Evolutionary conservation across 2,888 invertebrate species (phyloP), one percentile per base, ranked within the genome.

Genomic region (Caenorhabditis sp.): DNA sequence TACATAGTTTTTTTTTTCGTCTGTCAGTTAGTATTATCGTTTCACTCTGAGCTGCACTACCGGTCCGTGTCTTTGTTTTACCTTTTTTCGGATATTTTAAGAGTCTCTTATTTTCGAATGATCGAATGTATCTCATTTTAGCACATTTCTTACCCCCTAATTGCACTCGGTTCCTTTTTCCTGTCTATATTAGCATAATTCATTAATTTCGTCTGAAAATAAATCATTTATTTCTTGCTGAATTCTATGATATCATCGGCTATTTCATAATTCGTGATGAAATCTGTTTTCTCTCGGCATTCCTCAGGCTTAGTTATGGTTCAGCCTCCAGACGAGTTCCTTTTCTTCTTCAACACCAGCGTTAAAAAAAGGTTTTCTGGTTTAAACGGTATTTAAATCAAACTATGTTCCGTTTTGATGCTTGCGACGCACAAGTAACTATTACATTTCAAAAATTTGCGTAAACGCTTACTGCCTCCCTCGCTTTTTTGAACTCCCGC

Each of bases 121-220:
- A 24, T 56, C 74, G 26, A 26, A 54, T 64, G 35, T 69, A 54
- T 59, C 61, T 54, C 47, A 72, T 41, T 77, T n/a, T 74, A 63
- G 73, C 74, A 56, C 28, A 49, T 51, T 4, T 74, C 41, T 31
- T 68, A 28, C 68, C 69, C 47, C n/a, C n/a, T n/a, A 24, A 54
- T 63, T 56, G 54, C 59, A 26, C 63, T 79, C 79, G 64, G 64
- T 79, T 54, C 56, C 24, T 38, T 51, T 16, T 51, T 31, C 4
- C 5, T 38, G n/a, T 22, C 31, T 35, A 24, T 74, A 16, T 56
- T 41, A 14, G 74, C 74, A 74, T 74, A 74, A 74, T 73, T 54
- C 12, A 10, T 7, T 24, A 19, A 59, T 49, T 63, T 47, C 28
- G 38, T 24, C n/a, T 47, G 5, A 47, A 54, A 54, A 54, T 54